Conservation (phyloP, 2,888 invertebrate species). For the Epistrophella euchroma region DNA sequence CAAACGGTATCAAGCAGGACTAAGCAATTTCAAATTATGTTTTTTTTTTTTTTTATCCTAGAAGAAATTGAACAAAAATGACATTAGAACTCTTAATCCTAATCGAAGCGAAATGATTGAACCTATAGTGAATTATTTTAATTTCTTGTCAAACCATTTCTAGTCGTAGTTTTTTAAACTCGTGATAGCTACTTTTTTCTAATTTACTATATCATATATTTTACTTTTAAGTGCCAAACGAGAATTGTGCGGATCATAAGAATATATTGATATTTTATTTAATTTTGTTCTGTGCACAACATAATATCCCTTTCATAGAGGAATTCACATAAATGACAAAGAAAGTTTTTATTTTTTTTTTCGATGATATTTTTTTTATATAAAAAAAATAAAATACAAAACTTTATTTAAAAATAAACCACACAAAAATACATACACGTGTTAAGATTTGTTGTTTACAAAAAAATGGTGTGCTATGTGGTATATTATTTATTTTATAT, state of each 20-base stretch:
- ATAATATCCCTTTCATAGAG: conserved; percentile 37
- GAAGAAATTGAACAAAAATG: conserved; percentile 57
- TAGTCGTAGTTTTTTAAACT: conserved; percentile 72
- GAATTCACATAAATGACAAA: conserved; percentile 54
- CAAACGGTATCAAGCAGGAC: conserved; percentile 87
- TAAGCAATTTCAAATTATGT: conserved; percentile 79
- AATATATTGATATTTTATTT: conserved; percentile 48
- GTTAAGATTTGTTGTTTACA: too few relatives aligned
- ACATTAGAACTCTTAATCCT: conserved; percentile 53
- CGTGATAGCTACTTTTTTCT: conserved; percentile 72
- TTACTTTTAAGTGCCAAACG: conserved; percentile 75
- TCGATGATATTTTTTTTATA: conserved; percentile 56
- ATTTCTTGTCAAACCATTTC: conserved; percentile 57
- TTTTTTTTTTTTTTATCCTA: conserved; percentile 31
- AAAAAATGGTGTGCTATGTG: too few relatives aligned
- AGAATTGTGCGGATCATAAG: conserved; percentile 54
- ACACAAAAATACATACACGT: conserved; percentile 35
- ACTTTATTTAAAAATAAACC: conserved; percentile 39
- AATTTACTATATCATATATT: conserved; percentile 60
- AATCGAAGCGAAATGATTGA: conserved; percentile 56
- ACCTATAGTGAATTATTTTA: conserved; percentile 53
- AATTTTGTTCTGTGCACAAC: conserved; percentile 63
- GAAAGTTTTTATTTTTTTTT: conserved; percentile 37
- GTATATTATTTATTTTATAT: too few relatives aligned
- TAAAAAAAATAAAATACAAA: conserved; percentile 39